These are phyloP conservation scores for Pegoplata infirma DNA, from an alignment of 2,888 invertebrate species.

Conservation along the genomic window DNA sequence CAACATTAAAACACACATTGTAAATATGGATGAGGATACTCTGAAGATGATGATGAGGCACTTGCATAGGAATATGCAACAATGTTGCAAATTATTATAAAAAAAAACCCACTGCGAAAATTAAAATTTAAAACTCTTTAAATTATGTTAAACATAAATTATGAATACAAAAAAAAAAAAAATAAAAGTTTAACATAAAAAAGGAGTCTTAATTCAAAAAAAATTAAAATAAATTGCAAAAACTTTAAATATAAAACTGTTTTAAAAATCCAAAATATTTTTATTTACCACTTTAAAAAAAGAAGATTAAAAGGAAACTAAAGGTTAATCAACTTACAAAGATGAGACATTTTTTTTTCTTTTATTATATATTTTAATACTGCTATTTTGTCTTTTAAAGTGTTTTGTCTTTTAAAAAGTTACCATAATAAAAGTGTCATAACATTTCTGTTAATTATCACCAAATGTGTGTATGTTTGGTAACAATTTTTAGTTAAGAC, in stretches of 20 bases:
- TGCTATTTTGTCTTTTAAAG: no score
- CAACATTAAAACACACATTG: background rate
- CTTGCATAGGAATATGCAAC: background rate
- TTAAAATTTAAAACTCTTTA: background rate
- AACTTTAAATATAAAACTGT: no score
- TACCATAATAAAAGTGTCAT: background rate
- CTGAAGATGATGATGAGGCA: no score
- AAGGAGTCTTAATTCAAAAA: no score
- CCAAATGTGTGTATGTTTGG: background rate
- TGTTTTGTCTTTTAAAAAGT: no score
- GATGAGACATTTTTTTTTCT: constrained; percentile 45
- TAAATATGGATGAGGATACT: no score
- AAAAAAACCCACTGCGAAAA: background rate
- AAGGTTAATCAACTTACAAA: constrained; percentile 44
- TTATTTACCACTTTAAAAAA: no score
- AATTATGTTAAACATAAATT: background rate
- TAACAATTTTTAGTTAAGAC: background rate
- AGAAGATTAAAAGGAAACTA: no score
- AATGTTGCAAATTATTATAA: background rate
- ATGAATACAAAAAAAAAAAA: no score
- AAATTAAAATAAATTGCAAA: background rate
- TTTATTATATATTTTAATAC: no score
- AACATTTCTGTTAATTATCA: background rate
- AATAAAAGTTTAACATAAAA: background rate
- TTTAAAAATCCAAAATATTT: no score